phyloP scores from a whole-genome alignment of 2,113 vertebrate genomes.

The Brachypodius melanocephalos region DNA sequence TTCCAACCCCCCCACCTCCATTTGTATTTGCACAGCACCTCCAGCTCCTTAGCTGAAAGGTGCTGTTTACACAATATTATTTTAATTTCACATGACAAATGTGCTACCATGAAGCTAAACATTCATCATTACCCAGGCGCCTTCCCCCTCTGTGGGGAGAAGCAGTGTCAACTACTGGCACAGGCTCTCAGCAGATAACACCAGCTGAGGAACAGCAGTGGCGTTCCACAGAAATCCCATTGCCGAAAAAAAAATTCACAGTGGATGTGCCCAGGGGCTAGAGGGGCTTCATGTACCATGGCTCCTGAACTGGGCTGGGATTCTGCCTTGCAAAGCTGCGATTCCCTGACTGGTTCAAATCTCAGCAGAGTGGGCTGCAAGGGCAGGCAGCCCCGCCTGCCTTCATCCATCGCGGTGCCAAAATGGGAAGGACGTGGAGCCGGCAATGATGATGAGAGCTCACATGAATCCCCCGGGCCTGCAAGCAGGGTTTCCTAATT shows the following conservation, averaged over 20 bases:
- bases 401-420: constrained; percentile 33
- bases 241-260: neutral
- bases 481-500: constrained; percentile 76
- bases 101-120: neutral
- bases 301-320: neutral
- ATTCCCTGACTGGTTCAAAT: constrained; percentile 59
- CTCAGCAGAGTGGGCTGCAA: constrained; percentile 33
- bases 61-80: constrained; percentile 3
- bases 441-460: constrained; percentile 67
- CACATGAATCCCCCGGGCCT: constrained; percentile 70
- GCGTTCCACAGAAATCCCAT: neutral
- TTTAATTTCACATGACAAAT: constrained; percentile 38
- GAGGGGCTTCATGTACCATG: neutral
- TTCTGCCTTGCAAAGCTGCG: constrained; percentile 4
- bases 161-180: neutral
- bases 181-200: neutral
- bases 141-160: neutral
- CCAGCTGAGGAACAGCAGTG: neutral
- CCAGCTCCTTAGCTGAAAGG: neutral
- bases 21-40: neutral
- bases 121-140: neutral
- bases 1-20: neutral
- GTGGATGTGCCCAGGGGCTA: neutral
- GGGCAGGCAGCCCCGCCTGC: constrained; percentile 68
- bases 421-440: constrained; percentile 63